phyloP scores from a whole-genome alignment of 92 coral and sea anemone species.

The Pocillopora meandrina region DNA sequence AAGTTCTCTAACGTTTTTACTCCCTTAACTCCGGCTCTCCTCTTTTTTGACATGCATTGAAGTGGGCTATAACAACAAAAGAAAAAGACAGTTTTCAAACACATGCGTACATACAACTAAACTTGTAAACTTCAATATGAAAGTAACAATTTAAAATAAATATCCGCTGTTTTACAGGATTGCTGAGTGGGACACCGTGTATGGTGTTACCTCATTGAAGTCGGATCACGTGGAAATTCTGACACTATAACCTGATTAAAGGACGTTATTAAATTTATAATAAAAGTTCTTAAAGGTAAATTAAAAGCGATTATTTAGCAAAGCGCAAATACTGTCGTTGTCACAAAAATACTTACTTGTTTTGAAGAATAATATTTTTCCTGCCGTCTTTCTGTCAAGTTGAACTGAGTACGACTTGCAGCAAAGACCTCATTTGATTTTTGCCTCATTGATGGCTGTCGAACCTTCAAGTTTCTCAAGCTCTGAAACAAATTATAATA shows the following conservation, averaged over 20 bases:
- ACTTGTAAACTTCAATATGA: no score
- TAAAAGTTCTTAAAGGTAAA: conserved; percentile 21
- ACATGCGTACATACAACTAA: background rate
- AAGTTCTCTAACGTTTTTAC: conserved; percentile 30
- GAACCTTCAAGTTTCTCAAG: conserved; percentile 50
- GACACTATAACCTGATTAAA: conserved; percentile 28
- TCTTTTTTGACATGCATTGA: conserved; percentile 10
- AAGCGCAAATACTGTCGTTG: conserved; percentile 34
- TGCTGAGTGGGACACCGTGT: conserved; percentile 27
- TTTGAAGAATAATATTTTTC: conserved; percentile 47
- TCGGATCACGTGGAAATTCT: conserved; percentile 37
- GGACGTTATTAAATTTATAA: conserved; percentile 15
- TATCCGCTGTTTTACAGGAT: conserved; percentile 19
- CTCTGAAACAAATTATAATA: conserved; percentile 38
- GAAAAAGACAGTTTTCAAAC: background rate
- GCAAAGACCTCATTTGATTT: conserved; percentile 50
- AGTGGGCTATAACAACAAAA: conserved; percentile 6
- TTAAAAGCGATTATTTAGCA: conserved; percentile 37
- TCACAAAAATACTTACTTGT: conserved; percentile 44
- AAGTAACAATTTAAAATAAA: no score
- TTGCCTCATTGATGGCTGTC: conserved; percentile 55
- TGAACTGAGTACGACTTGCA: conserved; percentile 47
- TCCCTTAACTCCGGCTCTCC: conserved; percentile 34
- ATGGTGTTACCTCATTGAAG: conserved; percentile 17
- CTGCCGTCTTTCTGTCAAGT: conserved; percentile 47